phyloP scores from a whole-genome alignment of 2,113 vertebrate species.

The Tauraco erythrolophus region DNA sequence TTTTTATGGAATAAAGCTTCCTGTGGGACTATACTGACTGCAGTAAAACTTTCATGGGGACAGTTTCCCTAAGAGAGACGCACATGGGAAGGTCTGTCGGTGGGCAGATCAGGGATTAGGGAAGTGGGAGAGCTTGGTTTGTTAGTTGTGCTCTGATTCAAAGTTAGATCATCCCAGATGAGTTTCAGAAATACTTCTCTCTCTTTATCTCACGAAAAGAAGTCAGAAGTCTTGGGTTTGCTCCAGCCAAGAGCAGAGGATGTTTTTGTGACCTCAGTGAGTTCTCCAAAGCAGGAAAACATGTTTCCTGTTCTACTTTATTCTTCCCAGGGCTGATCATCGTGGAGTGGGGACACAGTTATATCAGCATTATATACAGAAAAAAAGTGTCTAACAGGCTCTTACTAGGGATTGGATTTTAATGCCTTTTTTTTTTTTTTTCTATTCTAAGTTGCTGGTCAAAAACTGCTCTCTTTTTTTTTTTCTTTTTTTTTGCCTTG shows the following conservation, averaged over 20 bases:
- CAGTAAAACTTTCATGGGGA: background rate
- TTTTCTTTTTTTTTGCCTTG: background rate
- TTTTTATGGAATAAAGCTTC: slow-evolving; percentile 10
- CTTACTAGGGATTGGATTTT: background rate
- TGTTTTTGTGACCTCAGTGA: slow-evolving; percentile 10
- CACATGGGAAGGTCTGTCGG: background rate
- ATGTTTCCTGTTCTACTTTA: background rate
- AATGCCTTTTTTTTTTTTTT: background rate
- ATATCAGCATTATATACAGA: background rate
- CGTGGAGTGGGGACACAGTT: background rate
- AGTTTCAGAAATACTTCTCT: background rate
- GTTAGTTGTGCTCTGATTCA: background rate
- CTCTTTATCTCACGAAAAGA: background rate
- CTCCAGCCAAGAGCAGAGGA: background rate
- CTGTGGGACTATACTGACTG: background rate
- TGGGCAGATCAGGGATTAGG: rapidly evolving
- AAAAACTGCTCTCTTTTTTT: background rate
- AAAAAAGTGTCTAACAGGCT: background rate
- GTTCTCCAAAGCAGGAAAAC: background rate
- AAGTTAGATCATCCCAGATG: background rate
- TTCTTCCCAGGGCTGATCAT: background rate
- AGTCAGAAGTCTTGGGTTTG: slow-evolving; percentile 10
- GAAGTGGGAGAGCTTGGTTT: background rate
- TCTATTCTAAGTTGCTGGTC: background rate
- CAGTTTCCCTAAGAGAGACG: background rate